Evolutionary conservation across 2,888 invertebrate genomes (phyloP).

Genomic region (Anthrax anthrax): DNA sequence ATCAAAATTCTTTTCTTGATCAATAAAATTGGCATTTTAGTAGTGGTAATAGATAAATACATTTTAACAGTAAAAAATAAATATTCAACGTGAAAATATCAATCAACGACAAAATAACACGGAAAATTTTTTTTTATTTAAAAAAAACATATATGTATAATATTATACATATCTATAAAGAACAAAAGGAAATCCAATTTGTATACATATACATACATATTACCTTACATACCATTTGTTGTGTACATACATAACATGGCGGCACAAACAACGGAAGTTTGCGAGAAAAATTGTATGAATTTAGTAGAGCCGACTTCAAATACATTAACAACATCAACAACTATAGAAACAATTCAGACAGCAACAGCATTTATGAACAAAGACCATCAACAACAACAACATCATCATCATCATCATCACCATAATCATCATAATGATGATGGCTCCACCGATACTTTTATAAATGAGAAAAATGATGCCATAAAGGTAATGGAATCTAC

Average conservation of each 20-base stretch:
- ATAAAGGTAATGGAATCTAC: background rate
- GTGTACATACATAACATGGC: conserved; percentile 4
- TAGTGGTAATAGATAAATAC: no score
- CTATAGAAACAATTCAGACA: background rate
- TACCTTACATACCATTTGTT: no score
- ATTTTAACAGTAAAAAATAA: no score
- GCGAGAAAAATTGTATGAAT: conserved; percentile 1
- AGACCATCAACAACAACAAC: background rate
- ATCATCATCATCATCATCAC: background rate
- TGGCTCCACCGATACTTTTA: background rate
- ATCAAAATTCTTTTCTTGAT: no score
- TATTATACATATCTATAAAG: background rate
- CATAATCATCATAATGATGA: no score
- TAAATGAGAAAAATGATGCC: background rate
- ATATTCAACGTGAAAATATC: background rate
- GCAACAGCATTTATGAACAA: background rate
- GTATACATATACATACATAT: background rate
- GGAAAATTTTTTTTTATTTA: no score
- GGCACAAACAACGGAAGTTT: background rate
- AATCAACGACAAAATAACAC: background rate
- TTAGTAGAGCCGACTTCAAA: background rate
- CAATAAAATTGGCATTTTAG: no score
- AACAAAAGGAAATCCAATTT: conserved; percentile 7
- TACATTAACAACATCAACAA: background rate
- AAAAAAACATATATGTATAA: background rate